A percentile compares a stretch with the other conserved stretches of the same genome.
phyloP scores from a whole-genome alignment of 2,113 vertebrate genomes.

The Regulus satrapa region DNA sequence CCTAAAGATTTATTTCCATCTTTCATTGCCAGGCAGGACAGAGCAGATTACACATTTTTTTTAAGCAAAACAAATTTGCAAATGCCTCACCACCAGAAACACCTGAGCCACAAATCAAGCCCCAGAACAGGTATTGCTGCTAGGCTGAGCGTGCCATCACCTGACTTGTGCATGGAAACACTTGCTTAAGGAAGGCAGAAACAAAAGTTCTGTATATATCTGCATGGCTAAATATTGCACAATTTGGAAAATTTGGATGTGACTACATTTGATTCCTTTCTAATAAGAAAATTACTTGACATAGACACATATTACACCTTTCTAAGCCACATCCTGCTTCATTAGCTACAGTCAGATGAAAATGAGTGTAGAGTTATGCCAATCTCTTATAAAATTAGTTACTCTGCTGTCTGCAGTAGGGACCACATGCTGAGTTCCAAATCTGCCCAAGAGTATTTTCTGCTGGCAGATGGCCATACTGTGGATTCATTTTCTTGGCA shows the following conservation, averaged over 20 bases:
- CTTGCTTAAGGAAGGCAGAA: background rate
- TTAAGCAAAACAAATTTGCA: background rate
- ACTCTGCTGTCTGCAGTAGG: background rate
- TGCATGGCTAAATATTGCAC: background rate
- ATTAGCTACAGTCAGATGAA: background rate
- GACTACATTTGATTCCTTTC: background rate
- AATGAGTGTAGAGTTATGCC: background rate
- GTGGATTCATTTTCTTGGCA: constrained; percentile 35
- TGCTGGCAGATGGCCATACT: constrained; percentile 17
- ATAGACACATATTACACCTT: background rate
- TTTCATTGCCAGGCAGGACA: background rate
- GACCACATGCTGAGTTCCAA: constrained; percentile 29
- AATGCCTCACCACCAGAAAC: background rate
- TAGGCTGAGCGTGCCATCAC: background rate
- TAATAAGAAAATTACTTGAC: background rate
- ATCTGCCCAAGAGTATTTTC: constrained; percentile 29
- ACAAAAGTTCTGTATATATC: background rate
- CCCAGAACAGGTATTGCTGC: background rate
- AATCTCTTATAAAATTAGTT: constrained; percentile 5
- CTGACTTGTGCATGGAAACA: background rate
- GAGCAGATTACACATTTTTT: background rate
- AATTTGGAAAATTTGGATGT: background rate
- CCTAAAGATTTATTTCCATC: background rate
- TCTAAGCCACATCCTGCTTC: background rate
- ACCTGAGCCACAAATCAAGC: background rate